Evolutionary conservation across 2,888 invertebrate genomes (phyloP), one percentile per base, ranked within the genome.

Genomic region (Tricholauxania praeusta): DNA sequence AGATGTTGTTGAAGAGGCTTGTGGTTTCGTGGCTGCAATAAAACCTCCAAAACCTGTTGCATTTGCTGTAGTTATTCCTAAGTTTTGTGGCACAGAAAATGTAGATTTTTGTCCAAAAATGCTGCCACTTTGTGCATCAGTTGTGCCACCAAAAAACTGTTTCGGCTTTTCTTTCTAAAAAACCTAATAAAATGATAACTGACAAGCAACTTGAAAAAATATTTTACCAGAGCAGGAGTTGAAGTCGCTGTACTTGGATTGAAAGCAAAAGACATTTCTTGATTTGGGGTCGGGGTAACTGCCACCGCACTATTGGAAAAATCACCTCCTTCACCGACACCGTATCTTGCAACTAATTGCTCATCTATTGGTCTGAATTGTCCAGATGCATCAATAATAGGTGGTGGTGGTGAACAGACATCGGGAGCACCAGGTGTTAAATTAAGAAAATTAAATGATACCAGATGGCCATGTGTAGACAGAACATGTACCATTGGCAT

Each of bases 401-500:
- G 87, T 67, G 90, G 89, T 0, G 92, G 91, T 12, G 93, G 90
- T 0, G 89, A 87, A 82, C 94, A 94, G 28, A 94, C 82, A 68
- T 88, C 88, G 0, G 90, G 87, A 0, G 89, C 89, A 53, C 89
- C 90, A 0, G 90, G 89, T 66, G 90, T 89, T 63, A 93, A 84
- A 87, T 95, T 94, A 6, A 95, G 89, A 65, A 95, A 89, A 82
- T 94, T 91, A 87, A 93, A 97, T 10, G 93, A 89, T 1, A 93
- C 92, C 32, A 97, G 89, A 15, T 93, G 88, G 0, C 96, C 96
- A 57, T 92, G 91, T 72, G 95, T 92, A 0, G 94, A 93, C 12
- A 97, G 86, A 12, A 96, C 89, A 71, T 94, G 91, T 4, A 97
- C 87, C 74, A 94, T 88, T 0, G 97, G 97, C 90, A 94, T 94